phyloP scores from a whole-genome alignment of 1,140 invertebrate genomes.

The Scaptomyza montana region DNA sequence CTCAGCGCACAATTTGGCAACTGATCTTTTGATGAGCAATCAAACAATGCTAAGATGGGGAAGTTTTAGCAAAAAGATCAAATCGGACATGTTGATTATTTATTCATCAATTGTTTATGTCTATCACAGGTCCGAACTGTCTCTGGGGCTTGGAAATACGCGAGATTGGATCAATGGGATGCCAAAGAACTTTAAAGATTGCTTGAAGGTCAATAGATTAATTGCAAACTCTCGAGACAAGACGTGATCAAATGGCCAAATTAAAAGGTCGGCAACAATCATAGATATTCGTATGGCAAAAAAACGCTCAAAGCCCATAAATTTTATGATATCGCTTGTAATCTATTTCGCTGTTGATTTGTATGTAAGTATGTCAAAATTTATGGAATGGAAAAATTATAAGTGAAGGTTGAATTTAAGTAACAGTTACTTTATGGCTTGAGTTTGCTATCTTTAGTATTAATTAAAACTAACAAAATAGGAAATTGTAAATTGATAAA shows the following conservation, averaged over 20 bases:
- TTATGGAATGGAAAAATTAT: conserved; percentile 69
- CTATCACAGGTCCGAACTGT: background rate
- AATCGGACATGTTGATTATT: conserved; percentile 34
- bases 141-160: conserved; percentile 5
- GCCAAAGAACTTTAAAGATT: conserved; percentile 28
- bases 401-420: conserved; percentile 62
- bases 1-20: conserved; percentile 37
- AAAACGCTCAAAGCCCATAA: conserved; percentile 48
- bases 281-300: conserved; percentile 60
- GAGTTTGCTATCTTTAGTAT: conserved; percentile 69
- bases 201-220: conserved; percentile 30
- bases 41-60: background rate
- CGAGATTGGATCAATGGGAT: conserved; percentile 16
- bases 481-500: conserved; percentile 79
- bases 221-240: conserved; percentile 16
- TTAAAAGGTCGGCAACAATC: conserved; percentile 39
- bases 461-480: conserved; percentile 75
- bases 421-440: conserved; percentile 50
- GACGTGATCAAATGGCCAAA: conserved; percentile 21
- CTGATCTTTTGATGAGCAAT: conserved; percentile 25
- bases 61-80: conserved; percentile 9
- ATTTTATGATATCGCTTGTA: conserved; percentile 68
- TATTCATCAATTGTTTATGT: conserved; percentile 28
- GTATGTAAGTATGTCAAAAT: conserved; percentile 60
- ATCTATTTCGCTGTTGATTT: conserved; percentile 55